phyloP scores from a whole-genome alignment of 2,113 vertebrate genomes.

The Butorides virescens region DNA sequence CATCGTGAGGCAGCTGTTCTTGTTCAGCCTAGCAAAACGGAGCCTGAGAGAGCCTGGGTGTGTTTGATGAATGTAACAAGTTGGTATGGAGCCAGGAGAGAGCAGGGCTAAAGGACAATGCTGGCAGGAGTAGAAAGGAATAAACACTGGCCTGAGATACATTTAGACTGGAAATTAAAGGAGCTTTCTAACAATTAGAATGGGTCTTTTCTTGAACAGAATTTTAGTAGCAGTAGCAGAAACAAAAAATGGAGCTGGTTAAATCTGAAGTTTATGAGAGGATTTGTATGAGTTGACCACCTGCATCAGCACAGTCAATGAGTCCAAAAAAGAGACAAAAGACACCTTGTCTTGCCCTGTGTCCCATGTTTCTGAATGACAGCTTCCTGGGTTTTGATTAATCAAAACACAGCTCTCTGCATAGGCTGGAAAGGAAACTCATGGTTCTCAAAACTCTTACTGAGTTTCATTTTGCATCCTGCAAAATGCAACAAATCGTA shows the following conservation, averaged over 20 bases:
- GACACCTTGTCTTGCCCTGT: background rate
- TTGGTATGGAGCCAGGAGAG: slow-evolving; percentile 23
- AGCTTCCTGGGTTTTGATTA: slow-evolving; percentile 17
- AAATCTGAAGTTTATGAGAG: slow-evolving; percentile 10
- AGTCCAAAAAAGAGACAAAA: slow-evolving; percentile 9
- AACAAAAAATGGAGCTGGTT: background rate
- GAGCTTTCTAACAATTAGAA: slow-evolving; percentile 29
- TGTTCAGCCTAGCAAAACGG: background rate
- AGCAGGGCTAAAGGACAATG: slow-evolving; percentile 30
- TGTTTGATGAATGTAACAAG: background rate
- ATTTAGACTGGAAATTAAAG: slow-evolving; percentile 37
- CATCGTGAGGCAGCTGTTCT: background rate
- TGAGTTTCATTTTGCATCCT: background rate
- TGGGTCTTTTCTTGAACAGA: slow-evolving; percentile 26
- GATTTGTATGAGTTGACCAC: background rate
- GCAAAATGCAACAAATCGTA: background rate
- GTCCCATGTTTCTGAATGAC: background rate
- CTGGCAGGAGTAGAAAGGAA: slow-evolving; percentile 51
- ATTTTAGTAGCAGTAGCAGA: background rate
- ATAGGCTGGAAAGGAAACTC: background rate
- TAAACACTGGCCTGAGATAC: slow-evolving; percentile 1
- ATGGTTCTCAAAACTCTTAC: background rate
- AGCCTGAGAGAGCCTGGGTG: background rate
- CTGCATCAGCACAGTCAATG: background rate
- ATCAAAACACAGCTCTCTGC: background rate